Percentiles rank a stretch among this genome's conserved stretches.
phyloP scores from a whole-genome alignment of 2,888 invertebrate genomes.

The Cosmopolites sordidus region DNA sequence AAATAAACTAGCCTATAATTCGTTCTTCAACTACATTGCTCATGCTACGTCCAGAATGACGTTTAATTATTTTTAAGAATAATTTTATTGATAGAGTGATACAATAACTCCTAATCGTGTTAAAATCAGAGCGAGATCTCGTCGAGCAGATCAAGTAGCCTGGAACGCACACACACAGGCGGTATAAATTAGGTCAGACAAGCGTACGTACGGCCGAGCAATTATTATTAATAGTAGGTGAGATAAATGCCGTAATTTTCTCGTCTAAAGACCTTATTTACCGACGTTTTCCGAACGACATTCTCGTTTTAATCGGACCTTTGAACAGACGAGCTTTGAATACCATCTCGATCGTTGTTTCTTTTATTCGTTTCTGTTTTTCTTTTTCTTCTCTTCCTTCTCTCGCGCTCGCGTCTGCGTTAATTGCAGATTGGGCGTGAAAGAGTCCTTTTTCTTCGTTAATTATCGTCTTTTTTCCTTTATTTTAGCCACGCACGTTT shows the following conservation, averaged over 20 bases:
- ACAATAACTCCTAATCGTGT: background rate
- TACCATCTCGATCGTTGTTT: background rate
- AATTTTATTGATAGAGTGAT: background rate
- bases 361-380: background rate
- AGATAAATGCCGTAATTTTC: slow-evolving; percentile 21
- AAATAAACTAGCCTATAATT: too few relatives aligned
- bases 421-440: too few relatives aligned
- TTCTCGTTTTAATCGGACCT: slow-evolving; percentile 11
- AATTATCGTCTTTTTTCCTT: too few relatives aligned
- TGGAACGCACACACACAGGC: background rate
- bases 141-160: background rate
- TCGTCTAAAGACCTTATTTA: slow-evolving; percentile 20
- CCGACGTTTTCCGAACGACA: slow-evolving; percentile 13
- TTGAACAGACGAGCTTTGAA: slow-evolving; percentile 4
- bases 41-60: too few relatives aligned
- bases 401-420: too few relatives aligned
- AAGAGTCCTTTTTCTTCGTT: too few relatives aligned
- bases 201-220: slow-evolving; percentile 13
- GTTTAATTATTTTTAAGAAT: too few relatives aligned
- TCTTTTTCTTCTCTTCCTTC: too few relatives aligned
- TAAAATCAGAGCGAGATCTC: background rate
- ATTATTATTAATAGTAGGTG: slow-evolving; percentile 23
- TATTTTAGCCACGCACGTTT: too few relatives aligned
- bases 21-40: too few relatives aligned
- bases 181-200: slow-evolving; percentile 22